Evolutionary conservation across 1,140 invertebrate species (phyloP).

Genomic region (Zaprionus africanus): DNA sequence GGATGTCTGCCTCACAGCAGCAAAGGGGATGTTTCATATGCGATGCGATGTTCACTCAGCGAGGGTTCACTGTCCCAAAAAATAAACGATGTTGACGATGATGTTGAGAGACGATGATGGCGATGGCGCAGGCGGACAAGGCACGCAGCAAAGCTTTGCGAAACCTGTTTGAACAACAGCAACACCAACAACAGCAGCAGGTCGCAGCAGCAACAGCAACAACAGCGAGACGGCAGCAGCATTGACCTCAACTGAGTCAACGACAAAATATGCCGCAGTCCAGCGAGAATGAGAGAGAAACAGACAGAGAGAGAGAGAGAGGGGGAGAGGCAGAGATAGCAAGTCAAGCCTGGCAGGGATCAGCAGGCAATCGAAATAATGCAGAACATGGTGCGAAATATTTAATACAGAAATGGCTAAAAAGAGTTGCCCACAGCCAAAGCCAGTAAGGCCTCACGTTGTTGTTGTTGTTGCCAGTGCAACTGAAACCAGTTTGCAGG

Average conservation of each 20-base stretch:
- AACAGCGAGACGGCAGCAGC: conserved; percentile 44
- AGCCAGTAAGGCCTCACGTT: conserved; percentile 31
- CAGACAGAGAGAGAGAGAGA: conserved; percentile 3
- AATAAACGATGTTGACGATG: not conserved
- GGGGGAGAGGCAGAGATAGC: not conserved
- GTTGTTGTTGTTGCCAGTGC: conserved; percentile 29
- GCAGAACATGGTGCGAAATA: conserved; percentile 82
- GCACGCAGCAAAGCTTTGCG: conserved; percentile 30
- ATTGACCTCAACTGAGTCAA: conserved; percentile 81
- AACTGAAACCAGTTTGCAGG: conserved; percentile 44
- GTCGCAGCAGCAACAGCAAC: conserved; percentile 27
- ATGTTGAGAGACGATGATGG: not conserved
- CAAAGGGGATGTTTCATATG: conserved; percentile 31
- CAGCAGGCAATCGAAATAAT: conserved; percentile 73
- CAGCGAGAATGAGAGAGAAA: conserved; percentile 12
- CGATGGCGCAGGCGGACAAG: conserved; percentile 24
- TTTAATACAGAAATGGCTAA: conserved; percentile 77
- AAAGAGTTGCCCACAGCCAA: conserved; percentile 42
- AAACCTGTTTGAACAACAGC: conserved; percentile 67
- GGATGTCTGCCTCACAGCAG: conserved; percentile 29
- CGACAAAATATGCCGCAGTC: conserved; percentile 73
- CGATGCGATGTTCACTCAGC: not conserved
- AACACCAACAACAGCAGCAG: conserved; percentile 46
- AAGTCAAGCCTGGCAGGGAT: conserved; percentile 33
- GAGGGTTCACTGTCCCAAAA: conserved; percentile 49